Percentiles rank a stretch among this genome's conserved stretches.
Evolutionary conservation across 2,113 vertebrate genomes (phyloP).

Genomic region (Cheilinus undulatus): DNA sequence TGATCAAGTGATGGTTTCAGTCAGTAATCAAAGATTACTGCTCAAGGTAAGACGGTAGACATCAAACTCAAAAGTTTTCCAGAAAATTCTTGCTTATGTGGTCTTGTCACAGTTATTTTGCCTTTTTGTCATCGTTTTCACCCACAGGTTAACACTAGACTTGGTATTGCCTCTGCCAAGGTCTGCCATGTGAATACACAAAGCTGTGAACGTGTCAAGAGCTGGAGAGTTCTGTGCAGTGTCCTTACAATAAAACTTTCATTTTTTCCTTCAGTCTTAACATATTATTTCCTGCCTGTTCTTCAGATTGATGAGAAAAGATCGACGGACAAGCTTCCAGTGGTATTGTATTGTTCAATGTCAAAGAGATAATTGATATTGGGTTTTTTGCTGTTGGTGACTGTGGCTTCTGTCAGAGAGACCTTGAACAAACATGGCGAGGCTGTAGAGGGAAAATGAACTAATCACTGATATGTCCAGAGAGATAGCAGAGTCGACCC

Average conservation of each 20-base stretch:
- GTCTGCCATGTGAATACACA: slow-evolving; percentile 2
- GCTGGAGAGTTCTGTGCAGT: neutral
- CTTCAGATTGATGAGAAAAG: neutral
- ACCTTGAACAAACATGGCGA: neutral
- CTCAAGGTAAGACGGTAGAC: slow-evolving; percentile 22
- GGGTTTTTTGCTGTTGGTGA: slow-evolving; percentile 13
- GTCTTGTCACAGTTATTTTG: too few relatives aligned
- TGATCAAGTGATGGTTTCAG: slow-evolving; percentile 11
- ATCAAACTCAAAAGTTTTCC: slow-evolving; percentile 25
- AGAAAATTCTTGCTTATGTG: slow-evolving; percentile 61
- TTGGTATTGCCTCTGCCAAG: slow-evolving; percentile 4
- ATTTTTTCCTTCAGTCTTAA: slow-evolving; percentile 6
- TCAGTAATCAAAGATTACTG: neutral
- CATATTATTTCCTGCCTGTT: neutral
- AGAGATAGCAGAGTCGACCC: neutral
- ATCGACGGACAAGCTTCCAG: slow-evolving; percentile 2
- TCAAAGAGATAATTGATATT: slow-evolving; percentile 22
- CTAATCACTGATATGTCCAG: neutral
- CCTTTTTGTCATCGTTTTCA: neutral
- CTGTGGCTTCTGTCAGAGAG: neutral
- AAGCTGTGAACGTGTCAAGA: slow-evolving; percentile 18
- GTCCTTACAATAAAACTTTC: slow-evolving; percentile 8
- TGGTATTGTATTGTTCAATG: slow-evolving; percentile 8
- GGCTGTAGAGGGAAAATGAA: neutral
- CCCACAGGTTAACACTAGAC: slow-evolving; percentile 1